Conservation (phyloP, 2,888 invertebrate species). For the Plemyria rubiginata region DNA sequence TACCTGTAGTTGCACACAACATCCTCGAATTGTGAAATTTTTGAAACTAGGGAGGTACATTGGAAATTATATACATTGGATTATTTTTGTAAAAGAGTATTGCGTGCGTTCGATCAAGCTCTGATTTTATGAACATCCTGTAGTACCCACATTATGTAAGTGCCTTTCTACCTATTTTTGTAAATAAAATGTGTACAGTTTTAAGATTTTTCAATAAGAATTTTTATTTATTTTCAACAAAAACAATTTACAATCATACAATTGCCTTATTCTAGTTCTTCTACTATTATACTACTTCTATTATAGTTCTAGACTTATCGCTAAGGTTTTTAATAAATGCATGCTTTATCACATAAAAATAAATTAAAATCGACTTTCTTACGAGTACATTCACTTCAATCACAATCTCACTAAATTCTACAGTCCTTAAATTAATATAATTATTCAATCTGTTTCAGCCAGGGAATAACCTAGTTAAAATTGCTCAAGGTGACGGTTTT, state of each 20-base stretch:
- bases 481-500: slow-evolving; percentile 17
- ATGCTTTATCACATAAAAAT: slow-evolving; percentile 3
- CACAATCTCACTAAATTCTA: slow-evolving; percentile 4
- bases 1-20: too few species aligned
- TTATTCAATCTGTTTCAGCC: neutral
- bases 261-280: slow-evolving; percentile 56
- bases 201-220: slow-evolving; percentile 81
- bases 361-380: slow-evolving; percentile 1
- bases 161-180: too few species aligned
- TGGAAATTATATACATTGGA: too few species aligned
- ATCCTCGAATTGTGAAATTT: too few species aligned
- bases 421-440: neutral
- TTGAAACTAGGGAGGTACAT: too few species aligned
- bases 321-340: slow-evolving; percentile 24
- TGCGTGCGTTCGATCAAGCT: too few species aligned
- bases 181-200: slow-evolving; percentile 42
- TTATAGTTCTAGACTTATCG: slow-evolving; percentile 59
- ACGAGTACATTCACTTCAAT: neutral
- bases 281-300: too few species aligned
- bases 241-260: slow-evolving; percentile 68
- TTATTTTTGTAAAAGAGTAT: too few species aligned
- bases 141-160: too few species aligned
- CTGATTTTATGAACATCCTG: too few species aligned
- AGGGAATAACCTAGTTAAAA: neutral
- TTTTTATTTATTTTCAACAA: slow-evolving; percentile 80